Evolutionary conservation across 53 echinoderm and acorn worm species (phyloP).

Genomic region (Echinometra lucunter): DNA sequence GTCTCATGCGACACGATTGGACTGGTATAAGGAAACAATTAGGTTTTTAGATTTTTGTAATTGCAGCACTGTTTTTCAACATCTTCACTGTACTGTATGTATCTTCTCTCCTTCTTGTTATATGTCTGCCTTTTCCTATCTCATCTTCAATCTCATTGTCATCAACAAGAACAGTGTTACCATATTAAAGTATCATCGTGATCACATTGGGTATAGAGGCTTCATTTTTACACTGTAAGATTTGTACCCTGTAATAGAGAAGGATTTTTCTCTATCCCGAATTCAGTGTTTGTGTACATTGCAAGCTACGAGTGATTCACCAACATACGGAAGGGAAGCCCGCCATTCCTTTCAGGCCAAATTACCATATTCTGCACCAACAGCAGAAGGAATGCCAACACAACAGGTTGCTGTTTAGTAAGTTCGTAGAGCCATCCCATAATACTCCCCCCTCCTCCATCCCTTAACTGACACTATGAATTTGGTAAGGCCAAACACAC

Average conservation of each 20-base stretch:
- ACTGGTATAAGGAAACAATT: too few species aligned
- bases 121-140: not conserved
- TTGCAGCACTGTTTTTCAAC: too few species aligned
- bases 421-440: conserved; percentile 41
- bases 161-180: not conserved
- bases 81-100: too few species aligned
- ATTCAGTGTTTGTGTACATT: not conserved
- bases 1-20: too few species aligned
- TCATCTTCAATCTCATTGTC: not conserved
- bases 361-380: not conserved
- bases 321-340: not conserved
- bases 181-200: not conserved
- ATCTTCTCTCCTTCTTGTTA: not conserved
- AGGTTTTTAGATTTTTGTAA: too few species aligned
- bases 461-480: conserved; percentile 3
- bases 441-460: conserved; percentile 22
- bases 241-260: not conserved
- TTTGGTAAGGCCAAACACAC: not conserved
- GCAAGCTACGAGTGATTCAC: not conserved
- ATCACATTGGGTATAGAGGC: not conserved
- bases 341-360: not conserved
- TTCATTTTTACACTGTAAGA: not conserved
- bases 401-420: conserved; percentile 35
- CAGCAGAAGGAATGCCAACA: not conserved
- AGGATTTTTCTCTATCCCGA: not conserved